Evolutionary conservation across 1,140 invertebrate genomes (phyloP).

Genomic region (Phymorhynchus buccinoides): DNA sequence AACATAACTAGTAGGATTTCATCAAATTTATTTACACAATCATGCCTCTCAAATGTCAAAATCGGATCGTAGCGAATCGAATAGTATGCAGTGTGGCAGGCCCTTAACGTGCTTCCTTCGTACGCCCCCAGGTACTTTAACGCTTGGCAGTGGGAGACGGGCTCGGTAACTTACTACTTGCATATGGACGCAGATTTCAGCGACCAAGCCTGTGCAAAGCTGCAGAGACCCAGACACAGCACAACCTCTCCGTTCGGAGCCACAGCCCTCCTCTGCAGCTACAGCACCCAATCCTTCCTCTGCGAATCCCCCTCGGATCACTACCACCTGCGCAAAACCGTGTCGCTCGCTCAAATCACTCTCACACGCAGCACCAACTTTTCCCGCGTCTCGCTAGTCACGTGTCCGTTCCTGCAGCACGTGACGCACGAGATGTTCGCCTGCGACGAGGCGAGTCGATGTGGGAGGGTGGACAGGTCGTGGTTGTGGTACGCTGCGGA

Average conservation of each 20-base stretch:
- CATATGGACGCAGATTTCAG: neutral
- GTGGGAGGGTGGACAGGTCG: neutral
- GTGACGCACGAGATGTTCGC: slow-evolving; percentile 5
- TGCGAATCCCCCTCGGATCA: neutral
- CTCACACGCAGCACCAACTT: neutral
- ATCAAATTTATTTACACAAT: too few relatives aligned
- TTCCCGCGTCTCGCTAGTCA: neutral
- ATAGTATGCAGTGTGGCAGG: too few relatives aligned
- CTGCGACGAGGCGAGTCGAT: neutral
- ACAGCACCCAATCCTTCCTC: neutral
- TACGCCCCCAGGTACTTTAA: neutral
- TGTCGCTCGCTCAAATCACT: neutral
- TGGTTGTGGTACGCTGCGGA: neutral
- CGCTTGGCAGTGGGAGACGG: neutral
- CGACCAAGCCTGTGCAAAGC: neutral
- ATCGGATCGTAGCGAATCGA: too few relatives aligned
- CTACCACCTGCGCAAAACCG: neutral
- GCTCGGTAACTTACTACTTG: neutral
- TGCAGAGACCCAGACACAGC: neutral
- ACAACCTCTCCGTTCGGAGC: neutral
- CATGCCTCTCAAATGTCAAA: too few relatives aligned
- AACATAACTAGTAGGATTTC: too few relatives aligned
- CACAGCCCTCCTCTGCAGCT: neutral
- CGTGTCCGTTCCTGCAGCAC: neutral
- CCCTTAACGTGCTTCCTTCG: too few relatives aligned